Conservation (phyloP, 35 echinoderm and acorn worm species). For the Amphiura filiformis region DNA sequence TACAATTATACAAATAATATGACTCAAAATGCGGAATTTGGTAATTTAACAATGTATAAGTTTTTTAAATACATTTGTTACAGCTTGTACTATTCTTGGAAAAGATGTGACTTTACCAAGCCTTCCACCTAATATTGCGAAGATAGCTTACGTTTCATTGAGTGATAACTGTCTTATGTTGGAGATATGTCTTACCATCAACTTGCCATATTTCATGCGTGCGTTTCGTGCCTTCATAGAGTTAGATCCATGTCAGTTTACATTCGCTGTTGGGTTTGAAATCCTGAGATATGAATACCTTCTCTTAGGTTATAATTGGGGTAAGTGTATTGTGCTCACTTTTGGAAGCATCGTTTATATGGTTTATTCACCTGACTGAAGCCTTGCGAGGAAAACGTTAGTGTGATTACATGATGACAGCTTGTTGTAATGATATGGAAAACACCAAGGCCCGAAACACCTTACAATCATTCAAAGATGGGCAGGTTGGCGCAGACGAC, state of each 20-base stretch:
- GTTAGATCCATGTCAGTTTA: conserved; percentile 28
- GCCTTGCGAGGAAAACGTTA: too few species aligned
- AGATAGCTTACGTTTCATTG: conserved; percentile 6
- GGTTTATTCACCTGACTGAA: too few species aligned
- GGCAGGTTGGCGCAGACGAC: too few species aligned
- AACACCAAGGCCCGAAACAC: too few species aligned
- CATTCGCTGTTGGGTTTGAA: conserved; percentile 14
- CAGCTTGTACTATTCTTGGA: background rate
- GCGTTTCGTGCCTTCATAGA: conserved; percentile 7
- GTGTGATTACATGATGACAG: too few species aligned
- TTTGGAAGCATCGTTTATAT: too few species aligned
- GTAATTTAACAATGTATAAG: background rate
- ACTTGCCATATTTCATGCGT: background rate
- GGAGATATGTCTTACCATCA: background rate
- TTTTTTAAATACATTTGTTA: background rate
- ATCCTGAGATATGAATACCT: background rate
- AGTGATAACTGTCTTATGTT: conserved; percentile 36
- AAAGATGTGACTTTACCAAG: background rate
- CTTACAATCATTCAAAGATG: too few species aligned
- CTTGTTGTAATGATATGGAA: too few species aligned
- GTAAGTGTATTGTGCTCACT: too few species aligned
- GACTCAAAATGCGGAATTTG: background rate
- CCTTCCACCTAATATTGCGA: background rate
- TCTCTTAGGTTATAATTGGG: conserved; percentile 11
- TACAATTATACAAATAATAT: background rate